Base-by-base conservation (phyloP, 2,888 invertebrate species). In the Philopedon plagiatum region DNA sequence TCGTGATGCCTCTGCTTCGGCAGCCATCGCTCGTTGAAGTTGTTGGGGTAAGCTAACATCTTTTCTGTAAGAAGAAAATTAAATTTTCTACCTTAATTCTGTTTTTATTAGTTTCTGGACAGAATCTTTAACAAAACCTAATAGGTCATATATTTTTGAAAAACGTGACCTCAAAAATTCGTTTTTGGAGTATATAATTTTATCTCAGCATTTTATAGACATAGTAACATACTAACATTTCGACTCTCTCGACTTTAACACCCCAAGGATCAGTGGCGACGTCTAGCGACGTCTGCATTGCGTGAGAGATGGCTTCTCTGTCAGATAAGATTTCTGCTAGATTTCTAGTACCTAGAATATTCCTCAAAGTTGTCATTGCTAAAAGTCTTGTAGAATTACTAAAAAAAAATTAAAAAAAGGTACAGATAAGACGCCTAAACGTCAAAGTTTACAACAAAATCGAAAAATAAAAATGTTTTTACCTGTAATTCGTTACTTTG, bases 211-310 rank as follows among this genome's bases (percentile, higher is more conserved):
- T 29, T 3, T 29, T 29, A 29, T 29, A 5, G 29, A 5, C 7
- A 29, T 29, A 29, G 3, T 41, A 44, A n/a, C n/a, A 51, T 37
- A 67, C 91, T 90, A 87, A 95, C 95, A 98, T 96, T 90, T 98
- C 97, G 23, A 97, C 97, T 76, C 97, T 88, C 84, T 97, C 97
- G 11, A 97, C 96, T 86, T 96, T 95, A 41, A 96, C 94, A 26
- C 96, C 96, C 96, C 96, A 96, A 1, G 94, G 94, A 81, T 95
- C 95, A 0, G 96, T 95, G 39, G 95, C 95, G 72, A 94, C 93
- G 79, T 96, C 95, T 75, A 96, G 85, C 51, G 92, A 92, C 44
- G 90, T 86, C 85, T 96, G 95, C 96, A 98, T 97, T 76, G 93
- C 92, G 82, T 94, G 93, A 49, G 96, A 95, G 80, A 98, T 96